Evolutionary conservation across 2,888 invertebrate species (phyloP).

Genomic region (Coelogynopora nodosa): DNA sequence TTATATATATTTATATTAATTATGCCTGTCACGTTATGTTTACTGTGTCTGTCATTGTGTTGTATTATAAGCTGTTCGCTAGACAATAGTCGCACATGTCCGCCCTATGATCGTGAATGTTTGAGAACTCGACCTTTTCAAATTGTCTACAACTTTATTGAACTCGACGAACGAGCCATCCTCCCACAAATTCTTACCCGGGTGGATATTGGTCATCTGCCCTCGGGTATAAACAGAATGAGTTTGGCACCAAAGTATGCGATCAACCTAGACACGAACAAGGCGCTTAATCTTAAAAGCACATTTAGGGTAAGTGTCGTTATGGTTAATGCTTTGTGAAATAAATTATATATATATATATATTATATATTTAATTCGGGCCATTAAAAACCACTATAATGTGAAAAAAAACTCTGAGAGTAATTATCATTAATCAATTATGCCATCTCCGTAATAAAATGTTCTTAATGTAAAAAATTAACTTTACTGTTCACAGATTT

Average conservation of each 20-base stretch:
- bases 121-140: background rate
- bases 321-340: too few species aligned
- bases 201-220: background rate
- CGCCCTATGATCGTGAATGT: background rate
- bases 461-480: too few species aligned
- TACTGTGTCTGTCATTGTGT: background rate
- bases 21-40: too few species aligned
- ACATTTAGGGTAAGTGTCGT: background rate
- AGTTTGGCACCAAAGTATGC: background rate
- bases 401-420: too few species aligned
- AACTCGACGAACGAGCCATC: background rate
- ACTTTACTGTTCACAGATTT: too few species aligned
- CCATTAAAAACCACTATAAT: too few species aligned
- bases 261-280: background rate
- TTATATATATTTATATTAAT: too few species aligned
- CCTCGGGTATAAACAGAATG: background rate
- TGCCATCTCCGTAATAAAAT: too few species aligned
- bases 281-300: background rate
- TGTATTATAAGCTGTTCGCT: background rate
- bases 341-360: too few species aligned
- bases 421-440: too few species aligned
- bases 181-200: background rate
- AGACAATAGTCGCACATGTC: background rate
- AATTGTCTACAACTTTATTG: constrained; percentile 17
- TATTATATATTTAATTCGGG: too few species aligned